Percentiles rank a stretch among this genome's conserved stretches.
These are phyloP conservation scores for Bothrops alternatus DNA, from an alignment of 2,797 vertebrate genomes.

Conservation along the genomic window DNA sequence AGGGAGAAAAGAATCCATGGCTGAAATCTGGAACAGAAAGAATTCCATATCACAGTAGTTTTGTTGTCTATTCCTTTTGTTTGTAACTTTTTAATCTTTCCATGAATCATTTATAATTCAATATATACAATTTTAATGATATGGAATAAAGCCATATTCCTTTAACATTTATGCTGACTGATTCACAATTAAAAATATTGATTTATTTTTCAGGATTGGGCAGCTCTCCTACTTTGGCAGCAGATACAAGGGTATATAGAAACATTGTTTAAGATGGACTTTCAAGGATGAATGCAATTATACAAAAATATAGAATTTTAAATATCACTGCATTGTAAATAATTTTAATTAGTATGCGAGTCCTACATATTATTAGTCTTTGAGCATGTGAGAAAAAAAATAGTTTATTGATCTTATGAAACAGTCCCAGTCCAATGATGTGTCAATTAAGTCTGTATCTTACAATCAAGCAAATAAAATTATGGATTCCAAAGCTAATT, in stretches of 20 bases:
- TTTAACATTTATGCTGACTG: slow-evolving; percentile 26
- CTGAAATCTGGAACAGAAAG: background rate
- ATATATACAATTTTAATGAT: background rate
- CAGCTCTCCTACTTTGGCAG: slow-evolving; percentile 12
- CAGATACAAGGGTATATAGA: background rate
- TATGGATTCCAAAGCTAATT: background rate
- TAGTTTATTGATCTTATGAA: background rate
- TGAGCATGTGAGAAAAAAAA: background rate
- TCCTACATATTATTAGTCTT: background rate
- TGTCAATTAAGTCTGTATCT: background rate
- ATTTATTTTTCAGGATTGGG: slow-evolving; percentile 35
- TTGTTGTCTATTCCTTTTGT: background rate
- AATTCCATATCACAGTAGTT: background rate
- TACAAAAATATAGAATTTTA: slow-evolving; percentile 5
- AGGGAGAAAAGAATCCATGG: background rate
- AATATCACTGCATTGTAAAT: background rate
- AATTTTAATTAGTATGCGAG: background rate
- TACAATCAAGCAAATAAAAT: background rate
- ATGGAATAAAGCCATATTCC: slow-evolving; percentile 53
- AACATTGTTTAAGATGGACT: slow-evolving; percentile 38
- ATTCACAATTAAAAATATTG: slow-evolving; percentile 36
- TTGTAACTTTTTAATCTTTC: slow-evolving; percentile 40
- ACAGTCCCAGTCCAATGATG: background rate
- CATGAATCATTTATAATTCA: slow-evolving; percentile 48
- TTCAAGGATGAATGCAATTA: slow-evolving; percentile 24